Base-by-base conservation (phyloP, 1,140 invertebrate species). In the Antheraea pernyi region DNA sequence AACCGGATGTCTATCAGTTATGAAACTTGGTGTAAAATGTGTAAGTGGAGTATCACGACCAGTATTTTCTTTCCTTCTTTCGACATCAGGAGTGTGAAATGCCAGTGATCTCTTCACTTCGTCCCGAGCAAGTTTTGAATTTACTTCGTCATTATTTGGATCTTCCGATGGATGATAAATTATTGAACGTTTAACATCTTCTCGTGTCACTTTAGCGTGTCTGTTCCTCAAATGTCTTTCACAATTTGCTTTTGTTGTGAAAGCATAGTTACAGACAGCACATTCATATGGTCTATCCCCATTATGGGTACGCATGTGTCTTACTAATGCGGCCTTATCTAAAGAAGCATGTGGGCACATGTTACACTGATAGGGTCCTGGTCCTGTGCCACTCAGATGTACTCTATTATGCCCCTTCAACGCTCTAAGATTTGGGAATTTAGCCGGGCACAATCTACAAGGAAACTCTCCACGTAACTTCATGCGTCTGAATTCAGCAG, bases 261-360 rank as follows among this genome's bases (percentile, higher is more conserved):
- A 99, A 0, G 98, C 97, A 79, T 97, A 99, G 78, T 98, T 97
- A 88, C 98, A 99, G 2, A 99, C 94, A 0, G 95, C 95, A 82
- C 98, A 99, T 83, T 99, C 97, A 82, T 98, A 99, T 0, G 98
- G 98, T 6, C 98, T 94, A 79, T 99, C 98, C 0, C 98, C 98
- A 82, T 98, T 99, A 91, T 99, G 98, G 3, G 96, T 97, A 74
- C 98, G 94, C 95, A 99, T 96, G 86, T 99, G 97, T 37, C 97
- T 95, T 3, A 97, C 95, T 3, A 99, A 85, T 0, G 97, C 97
- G 10, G 97, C 96, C 85, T 99, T 98, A 78, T 99, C 98, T 42
- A 96, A 94, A 71, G 97, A 97, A 0, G 95, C 95, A 86, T 97
- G 98, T 1, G 97, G 95, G 77, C 98, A 99, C 94, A 99, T 97